A percentile compares a stretch with the other conserved stretches of the same genome.
These are phyloP conservation scores for Mycteria americana DNA, from an alignment of 2,797 vertebrate species.

Conservation along the genomic window DNA sequence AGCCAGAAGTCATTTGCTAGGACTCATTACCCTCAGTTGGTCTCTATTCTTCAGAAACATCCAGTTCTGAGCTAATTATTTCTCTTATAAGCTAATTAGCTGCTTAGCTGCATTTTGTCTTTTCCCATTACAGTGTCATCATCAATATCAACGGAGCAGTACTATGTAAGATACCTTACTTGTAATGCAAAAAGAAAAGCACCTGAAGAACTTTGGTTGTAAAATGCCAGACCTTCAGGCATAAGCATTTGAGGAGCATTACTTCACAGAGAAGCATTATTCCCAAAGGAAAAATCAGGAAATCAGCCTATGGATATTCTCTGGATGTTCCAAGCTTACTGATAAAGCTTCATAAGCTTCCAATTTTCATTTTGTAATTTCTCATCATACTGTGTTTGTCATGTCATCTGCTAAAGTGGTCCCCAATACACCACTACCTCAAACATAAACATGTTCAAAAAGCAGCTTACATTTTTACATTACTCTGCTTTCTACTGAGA, in stretches of 20 bases:
- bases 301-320: neutral
- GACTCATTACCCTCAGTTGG: neutral
- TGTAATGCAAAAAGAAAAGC: neutral
- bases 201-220: neutral
- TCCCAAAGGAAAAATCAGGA: neutral
- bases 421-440: neutral
- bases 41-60: neutral
- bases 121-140: neutral
- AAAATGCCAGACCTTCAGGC: neutral
- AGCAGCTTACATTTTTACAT: neutral
- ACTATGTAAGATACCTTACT: neutral
- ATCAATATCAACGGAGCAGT: neutral
- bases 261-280: neutral
- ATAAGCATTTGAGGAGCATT: neutral
- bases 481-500: neutral
- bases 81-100: neutral
- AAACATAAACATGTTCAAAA: neutral
- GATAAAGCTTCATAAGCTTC: neutral
- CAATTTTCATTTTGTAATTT: neutral
- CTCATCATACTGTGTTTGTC: neutral
- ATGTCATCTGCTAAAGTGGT: neutral
- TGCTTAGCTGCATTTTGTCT: neutral
- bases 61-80: neutral
- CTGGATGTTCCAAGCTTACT: neutral
- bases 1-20: neutral